These are phyloP conservation scores for Archegozetes longisetosus DNA, from an alignment of 1,140 invertebrate genomes.

Conservation along the genomic window DNA sequence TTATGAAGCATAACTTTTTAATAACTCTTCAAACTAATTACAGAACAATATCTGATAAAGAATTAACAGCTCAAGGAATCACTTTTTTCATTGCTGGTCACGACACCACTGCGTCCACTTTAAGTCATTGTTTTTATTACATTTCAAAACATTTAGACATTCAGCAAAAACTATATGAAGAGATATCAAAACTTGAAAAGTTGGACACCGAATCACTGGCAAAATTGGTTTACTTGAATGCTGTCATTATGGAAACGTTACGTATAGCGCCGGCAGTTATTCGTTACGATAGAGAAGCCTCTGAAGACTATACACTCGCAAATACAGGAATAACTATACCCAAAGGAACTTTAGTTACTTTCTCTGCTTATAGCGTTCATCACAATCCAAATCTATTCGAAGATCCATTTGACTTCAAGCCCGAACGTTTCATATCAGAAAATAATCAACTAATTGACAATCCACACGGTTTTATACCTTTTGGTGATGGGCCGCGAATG, in stretches of 20 bases:
- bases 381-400: conserved; percentile 39
- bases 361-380: conserved; percentile 44
- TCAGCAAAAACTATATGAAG: conserved; percentile 41
- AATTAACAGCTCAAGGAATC: conserved; percentile 38
- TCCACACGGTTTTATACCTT: conserved; percentile 37
- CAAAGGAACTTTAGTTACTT: conserved; percentile 40
- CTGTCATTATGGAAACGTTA: conserved; percentile 2
- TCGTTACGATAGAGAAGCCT: conserved; percentile 15
- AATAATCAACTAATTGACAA: not conserved
- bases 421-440: conserved; percentile 34
- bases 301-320: conserved; percentile 11
- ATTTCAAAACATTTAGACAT: conserved; percentile 43
- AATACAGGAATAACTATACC: conserved; percentile 19
- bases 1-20: too few relatives aligned
- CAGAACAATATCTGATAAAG: not conserved
- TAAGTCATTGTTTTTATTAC: conserved; percentile 46
- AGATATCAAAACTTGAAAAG: conserved; percentile 34
- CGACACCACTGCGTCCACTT: conserved; percentile 53
- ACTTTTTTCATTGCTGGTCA: conserved; percentile 55
- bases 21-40: too few relatives aligned
- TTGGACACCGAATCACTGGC: conserved; percentile 2
- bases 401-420: conserved; percentile 41
- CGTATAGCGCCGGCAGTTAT: conserved; percentile 2
- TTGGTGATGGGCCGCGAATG: conserved; percentile 40
- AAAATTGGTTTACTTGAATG: conserved; percentile 12